Conservation (phyloP, 2,888 invertebrate species). For the Molanna angustata region DNA sequence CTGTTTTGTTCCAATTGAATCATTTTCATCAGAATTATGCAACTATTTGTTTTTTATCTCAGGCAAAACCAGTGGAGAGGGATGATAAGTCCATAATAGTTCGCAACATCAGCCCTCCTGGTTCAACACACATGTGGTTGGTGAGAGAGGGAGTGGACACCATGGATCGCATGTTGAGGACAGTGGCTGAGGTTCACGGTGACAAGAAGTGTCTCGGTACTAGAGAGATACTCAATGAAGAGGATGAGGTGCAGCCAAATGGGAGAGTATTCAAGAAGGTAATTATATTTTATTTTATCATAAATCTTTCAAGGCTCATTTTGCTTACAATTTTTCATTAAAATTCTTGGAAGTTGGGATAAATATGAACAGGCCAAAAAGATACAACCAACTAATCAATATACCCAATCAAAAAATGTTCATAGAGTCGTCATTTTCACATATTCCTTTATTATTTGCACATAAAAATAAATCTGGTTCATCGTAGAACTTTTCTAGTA, state of each 20-base stretch:
- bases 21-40: no score
- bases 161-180: conserved; percentile 79
- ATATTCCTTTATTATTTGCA: no score
- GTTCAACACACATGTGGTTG: conserved; percentile 68
- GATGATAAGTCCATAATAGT: conserved; percentile 69
- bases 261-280: conserved; percentile 96
- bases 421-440: no score
- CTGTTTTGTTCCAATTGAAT: no score
- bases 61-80: conserved; percentile 69
- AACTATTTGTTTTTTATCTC: conserved; percentile 37
- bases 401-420: no score
- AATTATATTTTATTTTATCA: conserved; percentile 5
- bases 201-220: conserved; percentile 83
- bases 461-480: no score
- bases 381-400: no score
- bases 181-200: conserved; percentile 71
- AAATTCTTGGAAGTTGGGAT: no score
- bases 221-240: conserved; percentile 85
- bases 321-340: no score
- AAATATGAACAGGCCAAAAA: no score
- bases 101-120: conserved; percentile 67
- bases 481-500: no score
- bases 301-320: no score
- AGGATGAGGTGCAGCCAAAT: conserved; percentile 91
- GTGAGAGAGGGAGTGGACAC: conserved; percentile 75